Evolutionary conservation across 2,888 invertebrate species (phyloP), one percentile per base, ranked within the genome.

Genomic region (Chloroclystis v-ata): DNA sequence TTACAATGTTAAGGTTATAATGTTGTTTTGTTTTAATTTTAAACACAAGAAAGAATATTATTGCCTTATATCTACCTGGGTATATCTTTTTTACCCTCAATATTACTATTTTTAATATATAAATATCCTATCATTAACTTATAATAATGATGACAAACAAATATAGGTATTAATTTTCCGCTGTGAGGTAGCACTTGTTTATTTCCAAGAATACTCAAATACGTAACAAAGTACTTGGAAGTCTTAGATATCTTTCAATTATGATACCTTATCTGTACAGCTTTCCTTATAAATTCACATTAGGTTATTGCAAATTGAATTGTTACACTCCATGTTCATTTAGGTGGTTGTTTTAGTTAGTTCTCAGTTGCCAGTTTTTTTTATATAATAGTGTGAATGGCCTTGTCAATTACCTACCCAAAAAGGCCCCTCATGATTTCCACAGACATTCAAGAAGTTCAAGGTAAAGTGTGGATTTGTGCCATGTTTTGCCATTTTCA

Each of bases 341-440:
- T 8, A 11, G 14, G 10, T 11, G 12, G 12, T 9, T 37, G 16
- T 13, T 33, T 32, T n/a, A n/a, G 20, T 33, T 33, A 33, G 33
- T 30, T 42, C 26, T 7, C 28, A 20, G 11, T 32, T 10, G 25
- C 24, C 25, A 26, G 39, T 43, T 49, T 40, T 45, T 43, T 41
- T 44, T 44, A 44, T 25, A 26, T 24, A 50, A 46, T 49, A 38
- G 46, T 50, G 37, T 46, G 16, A 9, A 4, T 43, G 39, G 38
- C 50, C 50, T 50, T 50, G 50, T 35, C n/a, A 39, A 30, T 20
- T 26, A 50, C 50, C 50, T n/a, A n/a, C n/a, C 46, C 2, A 47
- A 50, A 29, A 40, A 39, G 50, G 46, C 50, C 46, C 50, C 40
- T 28, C 39, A 43, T 44, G 43, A 40, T 43, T 46, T 39, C 39